Evolutionary conservation across 2,888 invertebrate species (phyloP), one percentile per base, ranked within the genome.

Genomic region (Argyra leucocephala): DNA sequence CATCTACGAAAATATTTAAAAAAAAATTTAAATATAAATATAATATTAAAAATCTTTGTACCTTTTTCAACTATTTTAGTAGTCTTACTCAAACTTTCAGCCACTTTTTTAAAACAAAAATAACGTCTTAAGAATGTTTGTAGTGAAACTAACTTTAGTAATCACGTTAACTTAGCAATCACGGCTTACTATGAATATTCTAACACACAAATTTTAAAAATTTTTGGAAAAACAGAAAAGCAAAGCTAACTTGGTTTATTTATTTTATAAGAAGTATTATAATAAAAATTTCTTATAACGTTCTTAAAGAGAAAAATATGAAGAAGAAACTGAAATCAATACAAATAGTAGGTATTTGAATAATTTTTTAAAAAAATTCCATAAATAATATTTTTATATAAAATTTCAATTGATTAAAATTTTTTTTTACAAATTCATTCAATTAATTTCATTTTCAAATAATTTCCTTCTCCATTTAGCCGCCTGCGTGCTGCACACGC

Each of bases 91-190:
- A n/a, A n/a, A n/a, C n/a, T n/a, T n/a, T n/a, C n/a, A n/a, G n/a
- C n/a, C n/a, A n/a, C n/a, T n/a, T n/a, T n/a, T n/a, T n/a, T n/a
- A 37, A 37, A 37, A 37, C 37, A 37, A 37, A 37, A 37, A 37
- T 37, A 37, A 37, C 3, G n/a, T n/a, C n/a, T n/a, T n/a, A n/a
- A n/a, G n/a, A n/a, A n/a, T n/a, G n/a, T n/a, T n/a, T n/a, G n/a
- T n/a, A n/a, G n/a, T n/a, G n/a, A n/a, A n/a, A n/a, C n/a, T n/a
- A n/a, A n/a, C n/a, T n/a, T n/a, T n/a, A n/a, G n/a, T n/a, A n/a
- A n/a, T n/a, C n/a, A n/a, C n/a, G n/a, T n/a, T n/a, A n/a, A n/a
- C n/a, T n/a, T n/a, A n/a, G n/a, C n/a, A n/a, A n/a, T n/a, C n/a
- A n/a, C n/a, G n/a, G n/a, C n/a, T n/a, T n/a, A n/a, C n/a, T n/a